Evolutionary conservation across 2,888 invertebrate species (phyloP), one percentile per base, ranked within the genome.

Genomic region (Pardosa pseudoannulata): DNA sequence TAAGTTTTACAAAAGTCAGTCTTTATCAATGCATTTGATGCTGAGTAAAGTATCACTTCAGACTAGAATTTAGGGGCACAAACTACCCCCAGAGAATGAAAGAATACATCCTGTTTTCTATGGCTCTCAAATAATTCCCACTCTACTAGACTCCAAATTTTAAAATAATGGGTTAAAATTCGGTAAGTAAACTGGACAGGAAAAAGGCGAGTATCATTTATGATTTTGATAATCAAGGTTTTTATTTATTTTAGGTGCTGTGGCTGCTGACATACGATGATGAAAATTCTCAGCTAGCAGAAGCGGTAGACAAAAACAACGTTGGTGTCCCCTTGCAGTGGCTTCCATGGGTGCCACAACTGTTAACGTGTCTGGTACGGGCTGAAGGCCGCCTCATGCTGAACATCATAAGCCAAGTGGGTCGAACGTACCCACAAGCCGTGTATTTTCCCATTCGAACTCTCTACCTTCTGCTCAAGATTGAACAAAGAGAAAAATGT

Each of bases 381-480:
- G 96, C 96, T 91, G 98, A 98, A 90, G 97, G 97, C 0, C 95
- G 95, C 91, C 95, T 96, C 56, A 96, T 98, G 89, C 93, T 97
- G 83, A 98, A 97, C 92, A 93, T 98, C 36, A 92, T 98, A 29
- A 97, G 96, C 90, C 90, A 96, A 94, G 96, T 98, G 85, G 98
- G 98, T 0, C 93, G 97, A 81, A 94, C 97, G 92, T 98, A 96
- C 91, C 98, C 98, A 0, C 98, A 98, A 93, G 98, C 98, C 0
- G 98, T 99, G 0, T 98, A 98, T 92, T 98, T 98, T 92, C 98
- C 98, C 0, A 97, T 98, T 89, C 93, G 98, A 88, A 98, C 98
- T 0, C 92, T 98, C 31, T 98, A 98, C 91, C 93, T 98, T 71
- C 98, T 98, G 0, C 93, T 98, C 89, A 97, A 98, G 92, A 96